These are phyloP conservation scores for Lophotis ruficrista DNA, from an alignment of 2,113 vertebrate genomes.

Conservation along the genomic window DNA sequence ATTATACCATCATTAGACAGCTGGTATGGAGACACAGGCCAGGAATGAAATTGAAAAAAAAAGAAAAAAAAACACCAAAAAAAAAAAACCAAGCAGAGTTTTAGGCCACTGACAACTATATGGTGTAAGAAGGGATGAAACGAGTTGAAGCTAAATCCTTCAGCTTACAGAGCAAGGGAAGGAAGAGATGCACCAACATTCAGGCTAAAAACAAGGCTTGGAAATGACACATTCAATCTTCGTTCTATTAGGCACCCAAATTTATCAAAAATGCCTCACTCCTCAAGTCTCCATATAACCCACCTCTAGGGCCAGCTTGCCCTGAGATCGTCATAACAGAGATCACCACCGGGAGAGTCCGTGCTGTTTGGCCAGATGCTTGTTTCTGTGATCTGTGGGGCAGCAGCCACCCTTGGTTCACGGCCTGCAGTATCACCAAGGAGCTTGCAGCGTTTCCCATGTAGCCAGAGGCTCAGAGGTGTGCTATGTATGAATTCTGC, in stretches of 20 bases:
- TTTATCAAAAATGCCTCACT: neutral
- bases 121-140: neutral
- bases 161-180: neutral
- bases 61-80: neutral
- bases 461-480: neutral
- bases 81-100: neutral
- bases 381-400: neutral
- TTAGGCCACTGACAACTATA: neutral
- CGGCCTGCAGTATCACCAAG: neutral
- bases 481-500: neutral
- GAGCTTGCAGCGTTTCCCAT: neutral
- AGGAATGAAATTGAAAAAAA: neutral
- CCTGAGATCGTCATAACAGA: fast-evolving
- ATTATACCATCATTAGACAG: neutral
- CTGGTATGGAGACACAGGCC: neutral
- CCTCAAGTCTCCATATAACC: neutral
- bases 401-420: neutral
- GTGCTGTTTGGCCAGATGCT: neutral
- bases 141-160: neutral
- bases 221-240: neutral
- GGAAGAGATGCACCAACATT: neutral
- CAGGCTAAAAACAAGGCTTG: neutral
- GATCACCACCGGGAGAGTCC: neutral
- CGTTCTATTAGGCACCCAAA: neutral
- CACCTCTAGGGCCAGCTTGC: neutral